phyloP scores from a whole-genome alignment of 1,140 invertebrate genomes.

The Bradysia coprophila region DNA sequence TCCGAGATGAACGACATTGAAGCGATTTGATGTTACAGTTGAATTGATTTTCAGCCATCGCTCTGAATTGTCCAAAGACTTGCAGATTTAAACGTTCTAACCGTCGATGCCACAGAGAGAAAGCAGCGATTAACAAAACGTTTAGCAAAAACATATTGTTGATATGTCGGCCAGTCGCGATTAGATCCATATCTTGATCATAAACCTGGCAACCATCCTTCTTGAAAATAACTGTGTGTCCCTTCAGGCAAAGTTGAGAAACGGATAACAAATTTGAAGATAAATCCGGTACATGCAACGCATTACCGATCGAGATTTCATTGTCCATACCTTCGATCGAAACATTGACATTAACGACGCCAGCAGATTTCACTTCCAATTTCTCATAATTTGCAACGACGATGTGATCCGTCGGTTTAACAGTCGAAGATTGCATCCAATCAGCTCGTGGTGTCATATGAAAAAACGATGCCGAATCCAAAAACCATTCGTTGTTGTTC shows the following conservation, averaged over 20 bases:
- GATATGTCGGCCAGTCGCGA: constrained; percentile 9
- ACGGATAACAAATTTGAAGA: constrained; percentile 15
- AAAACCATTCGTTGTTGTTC: constrained; percentile 7
- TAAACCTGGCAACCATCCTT: constrained; percentile 10
- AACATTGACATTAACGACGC: constrained; percentile 10
- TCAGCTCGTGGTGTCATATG: constrained; percentile 9
- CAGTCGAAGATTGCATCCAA: constrained; percentile 5
- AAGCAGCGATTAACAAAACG: constrained; percentile 8
- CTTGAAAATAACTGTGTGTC: constrained; percentile 13
- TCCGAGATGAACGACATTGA: no score
- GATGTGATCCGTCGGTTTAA: constrained; percentile 10
- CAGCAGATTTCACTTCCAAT: constrained; percentile 9
- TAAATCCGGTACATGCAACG: constrained; percentile 12
- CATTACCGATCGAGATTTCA: constrained; percentile 8
- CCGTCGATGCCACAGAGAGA: constrained; percentile 8
- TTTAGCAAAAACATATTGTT: constrained; percentile 12
- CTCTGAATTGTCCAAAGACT: constrained; percentile 11
- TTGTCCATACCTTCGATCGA: constrained; percentile 2
- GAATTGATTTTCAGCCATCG: constrained; percentile 10
- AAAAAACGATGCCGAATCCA: constrained; percentile 9
- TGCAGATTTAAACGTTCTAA: constrained; percentile 6
- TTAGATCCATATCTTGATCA: constrained; percentile 8
- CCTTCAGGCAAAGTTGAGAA: constrained; percentile 13
- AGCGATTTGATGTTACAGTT: constrained; percentile 2
- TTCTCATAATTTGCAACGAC: constrained; percentile 13